Evolutionary conservation across 2,888 invertebrate genomes (phyloP).

Genomic region (Morpho helenor): DNA sequence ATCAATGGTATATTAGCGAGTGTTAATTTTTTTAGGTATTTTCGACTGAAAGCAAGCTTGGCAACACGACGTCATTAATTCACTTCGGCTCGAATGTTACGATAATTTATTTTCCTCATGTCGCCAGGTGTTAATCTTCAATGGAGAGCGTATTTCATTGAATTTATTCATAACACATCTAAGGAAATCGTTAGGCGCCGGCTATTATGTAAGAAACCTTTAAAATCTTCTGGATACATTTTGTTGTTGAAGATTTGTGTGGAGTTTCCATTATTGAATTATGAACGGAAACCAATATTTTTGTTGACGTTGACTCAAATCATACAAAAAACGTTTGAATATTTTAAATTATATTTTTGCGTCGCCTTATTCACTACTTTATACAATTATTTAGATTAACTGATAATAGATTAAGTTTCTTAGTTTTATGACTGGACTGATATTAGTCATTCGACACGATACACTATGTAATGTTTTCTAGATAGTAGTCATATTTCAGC

Average conservation of each 20-base stretch:
- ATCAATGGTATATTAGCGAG: neutral
- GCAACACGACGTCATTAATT: conserved; percentile 20
- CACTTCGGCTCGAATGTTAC: conserved; percentile 15
- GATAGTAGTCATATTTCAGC: too few species aligned
- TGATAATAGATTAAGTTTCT: too few species aligned
- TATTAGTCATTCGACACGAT: too few species aligned
- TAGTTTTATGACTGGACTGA: too few species aligned
- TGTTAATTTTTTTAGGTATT: conserved; percentile 1
- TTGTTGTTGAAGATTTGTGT: conserved; percentile 3
- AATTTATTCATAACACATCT: conserved; percentile 27
- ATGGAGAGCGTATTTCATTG: conserved; percentile 19
- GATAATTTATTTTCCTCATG: conserved; percentile 26
- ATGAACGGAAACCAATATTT: conserved; percentile 1
- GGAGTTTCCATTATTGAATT: conserved; percentile 4
- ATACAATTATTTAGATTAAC: too few species aligned
- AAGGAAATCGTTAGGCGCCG: conserved; percentile 24
- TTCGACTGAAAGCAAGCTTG: conserved; percentile 6
- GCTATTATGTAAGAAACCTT: conserved; percentile 20
- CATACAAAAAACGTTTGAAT: conserved; percentile 36
- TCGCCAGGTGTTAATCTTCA: conserved; percentile 23
- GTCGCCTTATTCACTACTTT: too few species aligned
- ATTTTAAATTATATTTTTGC: conserved; percentile 26
- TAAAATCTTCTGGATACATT: conserved; percentile 17
- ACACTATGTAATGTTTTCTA: too few species aligned
- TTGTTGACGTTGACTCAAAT: conserved; percentile 40